These are phyloP conservation scores for Chrysolina americana DNA, from an alignment of 2,888 invertebrate species.

Conservation along the genomic window DNA sequence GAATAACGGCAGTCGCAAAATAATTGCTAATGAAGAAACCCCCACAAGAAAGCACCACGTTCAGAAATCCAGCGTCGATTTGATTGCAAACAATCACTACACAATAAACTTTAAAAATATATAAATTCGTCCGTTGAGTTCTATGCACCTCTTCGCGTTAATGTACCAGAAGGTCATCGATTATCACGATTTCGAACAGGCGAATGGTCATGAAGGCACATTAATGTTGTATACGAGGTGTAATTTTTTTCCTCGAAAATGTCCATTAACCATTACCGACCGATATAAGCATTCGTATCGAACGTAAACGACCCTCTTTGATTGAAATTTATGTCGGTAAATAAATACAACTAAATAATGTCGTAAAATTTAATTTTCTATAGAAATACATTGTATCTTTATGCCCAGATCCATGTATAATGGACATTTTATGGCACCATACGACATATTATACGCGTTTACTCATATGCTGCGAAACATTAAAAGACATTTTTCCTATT, in stretches of 20 bases:
- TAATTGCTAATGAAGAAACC: neutral
- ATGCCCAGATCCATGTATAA: conserved; percentile 60
- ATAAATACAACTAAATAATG: conserved; percentile 54
- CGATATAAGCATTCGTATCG: conserved; percentile 48
- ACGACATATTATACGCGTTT: conserved; percentile 54
- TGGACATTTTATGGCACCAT: conserved; percentile 59
- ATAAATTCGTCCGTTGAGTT: conserved; percentile 30
- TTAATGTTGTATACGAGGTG: conserved; percentile 46
- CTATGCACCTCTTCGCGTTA: conserved; percentile 26
- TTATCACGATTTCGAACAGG: conserved; percentile 48
- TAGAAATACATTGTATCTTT: conserved; percentile 62
- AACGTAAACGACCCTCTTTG: conserved; percentile 50
- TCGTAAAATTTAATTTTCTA: conserved; percentile 61
- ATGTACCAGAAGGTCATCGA: conserved; percentile 42
- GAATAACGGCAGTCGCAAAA: neutral
- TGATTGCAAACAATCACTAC: neutral
- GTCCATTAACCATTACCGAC: conserved; percentile 49
- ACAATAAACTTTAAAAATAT: conserved; percentile 9
- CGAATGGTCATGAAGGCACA: conserved; percentile 45
- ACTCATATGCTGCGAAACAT: conserved; percentile 46
- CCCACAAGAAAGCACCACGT: neutral
- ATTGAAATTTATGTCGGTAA: conserved; percentile 54
- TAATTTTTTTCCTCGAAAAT: conserved; percentile 43
- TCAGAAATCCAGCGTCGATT: neutral
- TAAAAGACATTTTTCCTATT: conserved; percentile 44